Percentiles rank a stretch among this genome's conserved stretches.
phyloP scores from a whole-genome alignment of 2,113 vertebrate species.

The Agelaius tricolor region DNA sequence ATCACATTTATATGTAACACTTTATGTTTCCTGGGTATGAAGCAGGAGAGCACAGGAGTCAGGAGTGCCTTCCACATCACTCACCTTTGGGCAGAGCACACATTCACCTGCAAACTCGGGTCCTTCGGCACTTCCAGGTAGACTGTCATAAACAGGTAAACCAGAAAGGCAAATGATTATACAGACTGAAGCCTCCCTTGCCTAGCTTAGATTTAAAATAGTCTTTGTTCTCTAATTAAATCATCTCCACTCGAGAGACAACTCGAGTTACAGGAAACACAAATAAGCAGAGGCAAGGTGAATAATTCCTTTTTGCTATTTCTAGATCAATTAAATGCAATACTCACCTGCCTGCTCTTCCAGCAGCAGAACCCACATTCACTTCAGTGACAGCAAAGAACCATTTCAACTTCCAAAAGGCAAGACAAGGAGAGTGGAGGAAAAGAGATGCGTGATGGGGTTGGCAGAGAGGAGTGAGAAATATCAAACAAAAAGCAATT shows the following conservation, averaged over 20 bases:
- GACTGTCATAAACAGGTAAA: not conserved
- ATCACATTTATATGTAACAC: rapidly evolving
- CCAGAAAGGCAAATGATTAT: not conserved
- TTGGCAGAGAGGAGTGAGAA: not conserved
- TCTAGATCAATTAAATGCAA: not conserved
- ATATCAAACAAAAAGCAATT: conserved; percentile 16
- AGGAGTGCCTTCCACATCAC: not conserved
- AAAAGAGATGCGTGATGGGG: not conserved
- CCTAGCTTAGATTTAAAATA: not conserved
- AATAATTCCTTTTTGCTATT: conserved; percentile 23
- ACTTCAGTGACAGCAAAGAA: not conserved
- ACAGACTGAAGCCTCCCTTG: not conserved
- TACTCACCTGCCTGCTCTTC: not conserved
- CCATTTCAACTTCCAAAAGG: not conserved
- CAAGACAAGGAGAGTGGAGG: not conserved
- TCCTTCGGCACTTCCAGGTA: not conserved
- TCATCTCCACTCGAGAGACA: not conserved
- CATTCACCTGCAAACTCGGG: not conserved
- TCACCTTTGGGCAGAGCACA: rapidly evolving
- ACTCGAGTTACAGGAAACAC: not conserved
- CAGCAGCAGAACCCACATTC: not conserved
- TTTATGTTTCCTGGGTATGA: not conserved
- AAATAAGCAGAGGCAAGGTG: conserved; percentile 19
- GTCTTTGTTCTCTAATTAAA: conserved; percentile 26
- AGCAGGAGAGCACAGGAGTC: not conserved